Percentiles rank a stretch among this genome's conserved stretches.
Conservation (phyloP, 2,888 invertebrate genomes). For the Volucella bombylans region DNA sequence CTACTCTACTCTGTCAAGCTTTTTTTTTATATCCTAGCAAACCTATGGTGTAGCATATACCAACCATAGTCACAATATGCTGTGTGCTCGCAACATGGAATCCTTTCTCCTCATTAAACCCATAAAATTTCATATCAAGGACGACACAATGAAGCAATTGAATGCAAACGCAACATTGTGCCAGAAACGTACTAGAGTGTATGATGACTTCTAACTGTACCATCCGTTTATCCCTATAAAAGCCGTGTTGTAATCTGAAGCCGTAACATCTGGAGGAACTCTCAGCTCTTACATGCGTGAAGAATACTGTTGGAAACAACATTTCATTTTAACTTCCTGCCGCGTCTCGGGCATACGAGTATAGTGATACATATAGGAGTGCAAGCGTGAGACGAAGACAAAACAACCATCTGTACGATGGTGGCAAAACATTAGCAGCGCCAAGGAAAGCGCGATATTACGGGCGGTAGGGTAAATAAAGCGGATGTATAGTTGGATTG, state of each 20-base stretch:
- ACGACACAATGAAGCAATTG: slow-evolving; percentile 50
- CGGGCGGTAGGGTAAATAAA: too few relatives aligned
- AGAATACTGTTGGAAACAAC: slow-evolving; percentile 58
- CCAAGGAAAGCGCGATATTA: background rate
- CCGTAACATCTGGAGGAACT: slow-evolving; percentile 55
- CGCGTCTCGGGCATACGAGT: background rate
- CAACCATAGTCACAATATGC: slow-evolving; percentile 3
- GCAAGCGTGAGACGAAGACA: slow-evolving; percentile 1
- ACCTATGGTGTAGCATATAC: background rate
- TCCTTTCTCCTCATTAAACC: slow-evolving; percentile 12
- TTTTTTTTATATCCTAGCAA: background rate
- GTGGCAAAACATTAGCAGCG: slow-evolving; percentile 23
- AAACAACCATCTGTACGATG: slow-evolving; percentile 30
- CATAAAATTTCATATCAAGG: slow-evolving; percentile 33
- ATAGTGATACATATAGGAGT: background rate
- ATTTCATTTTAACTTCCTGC: slow-evolving; percentile 68
- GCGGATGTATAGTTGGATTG: too few relatives aligned
- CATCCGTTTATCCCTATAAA: slow-evolving; percentile 55
- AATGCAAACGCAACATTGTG: slow-evolving; percentile 54
- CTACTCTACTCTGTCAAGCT: too few relatives aligned
- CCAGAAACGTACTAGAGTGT: slow-evolving; percentile 33
- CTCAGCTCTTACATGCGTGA: slow-evolving; percentile 50
- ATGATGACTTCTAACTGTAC: slow-evolving; percentile 51
- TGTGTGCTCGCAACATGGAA: slow-evolving; percentile 10
- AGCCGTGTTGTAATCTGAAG: slow-evolving; percentile 48